These are phyloP conservation scores for Piaya cayana DNA, from an alignment of 2,113 vertebrate genomes.

Conservation along the genomic window DNA sequence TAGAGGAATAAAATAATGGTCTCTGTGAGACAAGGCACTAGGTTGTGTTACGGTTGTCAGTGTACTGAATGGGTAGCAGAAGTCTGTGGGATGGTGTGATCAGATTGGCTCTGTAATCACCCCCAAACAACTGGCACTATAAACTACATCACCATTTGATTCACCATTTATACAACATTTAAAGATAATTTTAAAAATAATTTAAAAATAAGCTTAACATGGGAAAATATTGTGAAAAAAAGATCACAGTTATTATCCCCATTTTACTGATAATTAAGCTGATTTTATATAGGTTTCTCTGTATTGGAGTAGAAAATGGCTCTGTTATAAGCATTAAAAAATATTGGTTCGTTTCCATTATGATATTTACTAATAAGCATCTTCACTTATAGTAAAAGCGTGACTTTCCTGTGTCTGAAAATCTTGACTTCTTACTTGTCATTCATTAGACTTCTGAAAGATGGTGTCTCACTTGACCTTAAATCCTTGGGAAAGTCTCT, in stretches of 20 bases:
- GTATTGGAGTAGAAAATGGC: neutral
- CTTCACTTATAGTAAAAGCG: conserved; percentile 3
- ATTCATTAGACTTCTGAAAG: conserved; percentile 7
- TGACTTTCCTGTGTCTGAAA: neutral
- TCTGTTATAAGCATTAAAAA: neutral
- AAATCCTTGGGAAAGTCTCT: conserved; percentile 26
- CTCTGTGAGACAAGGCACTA: neutral
- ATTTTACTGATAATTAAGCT: neutral
- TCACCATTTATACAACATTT: neutral
- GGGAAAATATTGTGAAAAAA: neutral
- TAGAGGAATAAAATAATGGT: neutral
- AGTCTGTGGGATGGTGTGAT: neutral
- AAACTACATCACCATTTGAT: neutral
- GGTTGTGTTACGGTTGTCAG: neutral
- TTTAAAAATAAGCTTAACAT: neutral
- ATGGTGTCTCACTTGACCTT: conserved; percentile 26
- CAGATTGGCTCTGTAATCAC: neutral
- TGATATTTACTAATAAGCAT: neutral
- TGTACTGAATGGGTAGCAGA: neutral
- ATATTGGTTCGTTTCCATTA: neutral
- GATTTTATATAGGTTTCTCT: neutral
- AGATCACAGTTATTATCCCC: neutral
- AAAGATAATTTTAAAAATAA: neutral
- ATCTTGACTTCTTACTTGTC: conserved; percentile 9
- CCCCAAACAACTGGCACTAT: neutral